phyloP scores from a whole-genome alignment of 1,140 invertebrate genomes.

The Caerostris darwini region DNA sequence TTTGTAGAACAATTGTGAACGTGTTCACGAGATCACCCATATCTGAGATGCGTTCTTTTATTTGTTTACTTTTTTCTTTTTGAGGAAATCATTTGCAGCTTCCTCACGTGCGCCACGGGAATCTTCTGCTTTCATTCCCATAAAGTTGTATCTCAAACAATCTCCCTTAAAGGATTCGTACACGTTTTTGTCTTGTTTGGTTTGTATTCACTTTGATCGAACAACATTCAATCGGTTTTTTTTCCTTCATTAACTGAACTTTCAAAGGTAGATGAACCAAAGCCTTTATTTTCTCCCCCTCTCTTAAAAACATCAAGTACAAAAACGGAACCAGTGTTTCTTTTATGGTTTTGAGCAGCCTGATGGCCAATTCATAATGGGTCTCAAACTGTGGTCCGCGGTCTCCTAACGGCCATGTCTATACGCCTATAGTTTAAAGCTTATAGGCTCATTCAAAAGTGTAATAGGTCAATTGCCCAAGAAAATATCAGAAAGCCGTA shows the following conservation, averaged over 20 bases:
- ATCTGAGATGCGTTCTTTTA: slow-evolving; percentile 3
- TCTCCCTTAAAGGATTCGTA: neutral
- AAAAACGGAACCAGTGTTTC: neutral
- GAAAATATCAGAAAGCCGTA: too few relatives aligned
- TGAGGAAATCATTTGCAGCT: slow-evolving; percentile 38
- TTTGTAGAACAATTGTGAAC: slow-evolving; percentile 56
- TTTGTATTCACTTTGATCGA: slow-evolving; percentile 10
- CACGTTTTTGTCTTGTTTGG: slow-evolving; percentile 9
- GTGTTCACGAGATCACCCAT: slow-evolving; percentile 56
- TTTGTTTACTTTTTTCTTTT: neutral
- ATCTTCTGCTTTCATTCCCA: slow-evolving; percentile 24
- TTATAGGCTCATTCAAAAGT: too few relatives aligned
- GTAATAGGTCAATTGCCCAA: too few relatives aligned
- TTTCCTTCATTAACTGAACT: neutral
- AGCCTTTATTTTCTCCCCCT: neutral
- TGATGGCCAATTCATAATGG: neutral
- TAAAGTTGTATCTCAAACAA: slow-evolving; percentile 31
- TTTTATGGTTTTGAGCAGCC: neutral
- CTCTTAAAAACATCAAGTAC: neutral
- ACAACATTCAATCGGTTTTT: neutral
- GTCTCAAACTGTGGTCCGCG: too few relatives aligned
- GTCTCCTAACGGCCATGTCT: too few relatives aligned
- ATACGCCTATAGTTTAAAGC: too few relatives aligned
- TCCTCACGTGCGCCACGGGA: slow-evolving; percentile 52
- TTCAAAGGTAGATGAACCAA: slow-evolving; percentile 36